Conservation (phyloP, 2,113 vertebrate species). For the Anhinga rufa region DNA sequence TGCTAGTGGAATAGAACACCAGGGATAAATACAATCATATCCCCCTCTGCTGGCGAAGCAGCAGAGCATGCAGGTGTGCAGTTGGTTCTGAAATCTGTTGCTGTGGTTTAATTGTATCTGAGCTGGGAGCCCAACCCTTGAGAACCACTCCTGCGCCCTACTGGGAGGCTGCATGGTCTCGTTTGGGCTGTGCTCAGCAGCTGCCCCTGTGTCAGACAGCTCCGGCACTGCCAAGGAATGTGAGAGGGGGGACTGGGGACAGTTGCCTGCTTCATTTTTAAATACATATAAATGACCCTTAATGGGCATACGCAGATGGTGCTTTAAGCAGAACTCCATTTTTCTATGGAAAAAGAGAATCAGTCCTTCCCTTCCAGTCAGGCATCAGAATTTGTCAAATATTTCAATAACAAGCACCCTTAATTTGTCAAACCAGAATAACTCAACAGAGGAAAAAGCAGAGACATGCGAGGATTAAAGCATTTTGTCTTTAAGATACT, state of each 20-base stretch:
- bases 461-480: not conserved
- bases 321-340: not conserved
- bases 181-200: not conserved
- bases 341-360: not conserved
- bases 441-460: not conserved
- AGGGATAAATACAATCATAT: not conserved
- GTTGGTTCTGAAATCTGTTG: not conserved
- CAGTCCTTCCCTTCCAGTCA: not conserved
- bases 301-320: not conserved
- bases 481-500: not conserved
- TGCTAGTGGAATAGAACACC: not conserved
- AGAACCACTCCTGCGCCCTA: not conserved
- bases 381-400: not conserved
- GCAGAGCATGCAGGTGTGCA: not conserved
- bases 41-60: slow-evolving; percentile 26
- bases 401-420: not conserved
- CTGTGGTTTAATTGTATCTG: not conserved
- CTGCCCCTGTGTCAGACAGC: rapidly evolving
- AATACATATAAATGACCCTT: not conserved
- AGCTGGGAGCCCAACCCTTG: not conserved
- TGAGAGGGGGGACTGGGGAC: not conserved
- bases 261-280: not conserved
- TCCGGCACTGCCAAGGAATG: not conserved
- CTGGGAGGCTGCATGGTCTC: too few species aligned
- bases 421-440: not conserved